These are phyloP conservation scores for Tribolium madens DNA, from an alignment of 1,140 invertebrate species.

Conservation along the genomic window DNA sequence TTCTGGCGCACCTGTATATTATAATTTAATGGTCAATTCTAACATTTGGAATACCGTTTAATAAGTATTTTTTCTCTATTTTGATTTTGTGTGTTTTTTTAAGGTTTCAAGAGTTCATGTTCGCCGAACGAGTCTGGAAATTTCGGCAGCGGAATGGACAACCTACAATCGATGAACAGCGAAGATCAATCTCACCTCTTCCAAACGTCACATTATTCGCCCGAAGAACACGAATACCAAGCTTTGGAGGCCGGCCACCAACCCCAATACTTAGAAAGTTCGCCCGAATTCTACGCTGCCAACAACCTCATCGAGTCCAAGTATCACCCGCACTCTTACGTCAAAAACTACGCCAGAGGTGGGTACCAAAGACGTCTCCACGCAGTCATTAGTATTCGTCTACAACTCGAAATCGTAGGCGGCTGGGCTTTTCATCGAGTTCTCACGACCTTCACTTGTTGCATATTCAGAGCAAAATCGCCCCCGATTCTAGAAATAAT, in stretches of 20 bases:
- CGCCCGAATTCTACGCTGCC: conserved; percentile 82
- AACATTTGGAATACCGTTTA: too few species aligned
- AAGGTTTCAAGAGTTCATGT: conserved; percentile 60
- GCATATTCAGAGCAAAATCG: neutral
- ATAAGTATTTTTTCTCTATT: neutral
- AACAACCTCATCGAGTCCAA: conserved; percentile 73
- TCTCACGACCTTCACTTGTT: neutral
- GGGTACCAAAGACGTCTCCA: conserved; percentile 52
- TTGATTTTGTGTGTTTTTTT: conserved; percentile 30
- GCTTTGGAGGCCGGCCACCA: conserved; percentile 72
- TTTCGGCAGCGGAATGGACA: conserved; percentile 53
- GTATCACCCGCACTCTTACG: conserved; percentile 75
- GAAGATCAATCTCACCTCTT: conserved; percentile 59
- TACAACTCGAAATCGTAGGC: neutral
- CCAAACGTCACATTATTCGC: conserved; percentile 68
- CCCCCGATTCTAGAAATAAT: conserved; percentile 11
- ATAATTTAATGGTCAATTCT: too few species aligned
- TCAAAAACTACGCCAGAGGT: conserved; percentile 78
- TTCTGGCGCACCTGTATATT: too few species aligned
- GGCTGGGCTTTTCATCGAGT: neutral
- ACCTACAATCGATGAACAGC: conserved; percentile 54
- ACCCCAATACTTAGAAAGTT: conserved; percentile 73
- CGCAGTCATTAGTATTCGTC: neutral
- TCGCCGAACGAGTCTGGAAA: conserved; percentile 56
- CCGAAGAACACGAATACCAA: conserved; percentile 80